Conservation (phyloP, 2,888 invertebrate species). For the Scaptomyza tumidula region DNA sequence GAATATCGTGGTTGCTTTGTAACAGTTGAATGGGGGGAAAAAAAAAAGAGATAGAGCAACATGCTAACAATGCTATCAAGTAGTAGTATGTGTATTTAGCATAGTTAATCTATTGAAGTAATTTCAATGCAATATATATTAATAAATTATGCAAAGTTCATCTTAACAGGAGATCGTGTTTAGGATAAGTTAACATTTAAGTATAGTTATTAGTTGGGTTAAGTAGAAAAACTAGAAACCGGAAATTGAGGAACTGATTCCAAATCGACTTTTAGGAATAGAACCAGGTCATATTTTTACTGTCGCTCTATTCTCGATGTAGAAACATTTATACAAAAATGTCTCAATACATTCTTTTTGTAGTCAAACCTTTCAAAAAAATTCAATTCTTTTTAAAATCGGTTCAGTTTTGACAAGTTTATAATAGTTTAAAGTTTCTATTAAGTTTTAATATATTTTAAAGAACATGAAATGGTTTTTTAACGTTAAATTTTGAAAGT, state of each 20-base stretch:
- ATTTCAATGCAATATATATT: slow-evolving; percentile 7
- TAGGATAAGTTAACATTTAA: not conserved
- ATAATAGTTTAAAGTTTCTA: too few relatives aligned
- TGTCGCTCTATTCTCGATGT: too few relatives aligned
- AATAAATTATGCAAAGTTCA: not conserved
- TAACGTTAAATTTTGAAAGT: too few relatives aligned
- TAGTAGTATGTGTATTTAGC: slow-evolving; percentile 4
- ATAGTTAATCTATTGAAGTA: slow-evolving; percentile 12
- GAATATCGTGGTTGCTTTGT: slow-evolving; percentile 19
- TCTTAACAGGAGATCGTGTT: not conserved
- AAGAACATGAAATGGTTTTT: too few relatives aligned
- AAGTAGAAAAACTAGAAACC: not conserved
- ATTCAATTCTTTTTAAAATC: not conserved
- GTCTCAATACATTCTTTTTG: not conserved
- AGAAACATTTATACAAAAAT: not conserved
- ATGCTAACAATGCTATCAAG: slow-evolving; percentile 11
- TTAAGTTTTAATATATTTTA: too few relatives aligned
- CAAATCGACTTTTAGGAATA: too few relatives aligned
- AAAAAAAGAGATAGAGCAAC: not conserved
- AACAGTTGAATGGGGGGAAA: slow-evolving; percentile 4
- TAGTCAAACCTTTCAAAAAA: not conserved
- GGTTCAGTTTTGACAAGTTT: not conserved
- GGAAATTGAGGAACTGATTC: not conserved
- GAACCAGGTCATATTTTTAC: too few relatives aligned
- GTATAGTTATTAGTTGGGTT: not conserved